These are phyloP conservation scores for Phenganax stokvisi DNA, from an alignment of 92 coral and sea anemone species.

Conservation along the genomic window DNA sequence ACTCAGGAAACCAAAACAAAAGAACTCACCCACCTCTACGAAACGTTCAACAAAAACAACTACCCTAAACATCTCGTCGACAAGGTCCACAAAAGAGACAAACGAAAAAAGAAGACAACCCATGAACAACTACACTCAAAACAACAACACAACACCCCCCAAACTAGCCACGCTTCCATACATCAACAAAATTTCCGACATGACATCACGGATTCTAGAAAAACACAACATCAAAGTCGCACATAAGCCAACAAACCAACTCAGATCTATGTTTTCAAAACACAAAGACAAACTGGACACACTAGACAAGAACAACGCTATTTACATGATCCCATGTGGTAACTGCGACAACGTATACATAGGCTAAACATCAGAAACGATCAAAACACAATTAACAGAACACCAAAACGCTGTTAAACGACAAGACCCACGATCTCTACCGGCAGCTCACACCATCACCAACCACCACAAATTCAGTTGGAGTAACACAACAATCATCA, in stretches of 20 bases:
- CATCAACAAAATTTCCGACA: neutral
- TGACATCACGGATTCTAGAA: neutral
- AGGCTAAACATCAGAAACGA: slow-evolving; percentile 2
- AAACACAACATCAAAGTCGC: slow-evolving; percentile 4
- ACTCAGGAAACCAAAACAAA: no score
- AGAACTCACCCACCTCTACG: no score
- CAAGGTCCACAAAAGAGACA: no score
- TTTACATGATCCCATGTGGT: neutral
- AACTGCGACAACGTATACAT: slow-evolving; percentile 1
- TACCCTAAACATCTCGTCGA: no score
- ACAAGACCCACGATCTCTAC: neutral
- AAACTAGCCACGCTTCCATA: no score
- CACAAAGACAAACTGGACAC: neutral
- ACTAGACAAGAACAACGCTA: neutral
- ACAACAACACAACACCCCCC: no score
- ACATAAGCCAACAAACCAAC: neutral
- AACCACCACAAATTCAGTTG: neutral
- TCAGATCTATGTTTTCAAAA: neutral
- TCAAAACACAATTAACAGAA: neutral
- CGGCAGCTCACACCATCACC: neutral
- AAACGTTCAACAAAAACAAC: no score
- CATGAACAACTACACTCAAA: no score
- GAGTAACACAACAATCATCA: neutral
- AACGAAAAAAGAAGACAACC: no score
- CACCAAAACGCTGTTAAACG: neutral